Conservation (phyloP, 2,888 invertebrate genomes). For the Tetragonisca angustula region DNA sequence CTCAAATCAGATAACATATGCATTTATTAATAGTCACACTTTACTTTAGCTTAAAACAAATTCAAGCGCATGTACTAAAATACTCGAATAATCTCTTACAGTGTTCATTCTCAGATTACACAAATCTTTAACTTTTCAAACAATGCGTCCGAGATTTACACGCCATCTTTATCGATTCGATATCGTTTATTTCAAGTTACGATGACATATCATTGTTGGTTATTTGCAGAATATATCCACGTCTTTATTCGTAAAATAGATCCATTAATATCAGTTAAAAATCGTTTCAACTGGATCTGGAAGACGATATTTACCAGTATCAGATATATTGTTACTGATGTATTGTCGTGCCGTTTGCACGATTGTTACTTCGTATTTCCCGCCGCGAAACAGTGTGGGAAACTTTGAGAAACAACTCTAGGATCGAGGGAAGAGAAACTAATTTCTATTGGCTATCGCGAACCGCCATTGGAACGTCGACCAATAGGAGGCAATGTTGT, state of each 20-base stretch:
- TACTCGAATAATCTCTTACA: background rate
- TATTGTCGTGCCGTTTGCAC: background rate
- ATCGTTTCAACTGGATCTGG: background rate
- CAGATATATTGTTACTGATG: too few species aligned
- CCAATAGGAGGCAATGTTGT: conserved; percentile 40
- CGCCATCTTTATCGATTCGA: background rate
- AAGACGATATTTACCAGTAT: background rate
- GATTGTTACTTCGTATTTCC: background rate
- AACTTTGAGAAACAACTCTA: background rate
- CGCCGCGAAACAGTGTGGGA: background rate
- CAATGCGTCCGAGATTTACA: background rate
- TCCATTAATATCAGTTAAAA: background rate
- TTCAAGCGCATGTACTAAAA: background rate
- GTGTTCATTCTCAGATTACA: background rate
- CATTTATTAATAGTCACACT: too few species aligned
- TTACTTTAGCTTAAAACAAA: background rate
- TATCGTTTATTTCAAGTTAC: conserved; percentile 1
- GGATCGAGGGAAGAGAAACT: background rate
- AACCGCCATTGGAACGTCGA: background rate
- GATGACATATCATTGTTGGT: too few species aligned
- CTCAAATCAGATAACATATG: background rate
- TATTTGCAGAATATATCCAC: too few species aligned
- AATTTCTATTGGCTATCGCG: conserved; percentile 13
- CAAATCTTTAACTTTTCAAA: background rate
- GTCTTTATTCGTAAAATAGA: too few species aligned